phyloP scores from a whole-genome alignment of 2,113 vertebrate genomes.

The Heloderma charlesbogerti region DNA sequence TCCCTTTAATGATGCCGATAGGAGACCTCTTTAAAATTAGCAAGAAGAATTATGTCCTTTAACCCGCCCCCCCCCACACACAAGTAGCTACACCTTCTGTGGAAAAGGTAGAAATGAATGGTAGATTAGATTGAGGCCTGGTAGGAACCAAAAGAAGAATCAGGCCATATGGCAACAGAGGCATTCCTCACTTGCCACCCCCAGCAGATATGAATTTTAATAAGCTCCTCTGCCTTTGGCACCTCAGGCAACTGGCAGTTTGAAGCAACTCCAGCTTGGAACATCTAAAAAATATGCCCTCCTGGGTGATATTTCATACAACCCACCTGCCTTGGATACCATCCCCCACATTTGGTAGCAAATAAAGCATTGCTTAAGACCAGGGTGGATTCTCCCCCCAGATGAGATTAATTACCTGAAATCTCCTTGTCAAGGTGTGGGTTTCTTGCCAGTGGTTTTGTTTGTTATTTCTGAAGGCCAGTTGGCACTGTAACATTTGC shows the following conservation, averaged over 20 bases:
- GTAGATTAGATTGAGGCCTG: background rate
- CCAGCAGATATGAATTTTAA: background rate
- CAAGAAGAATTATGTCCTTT: background rate
- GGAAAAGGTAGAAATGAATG: background rate
- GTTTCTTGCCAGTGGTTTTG: constrained; percentile 29
- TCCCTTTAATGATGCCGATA: background rate
- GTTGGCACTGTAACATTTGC: background rate
- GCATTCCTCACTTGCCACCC: background rate
- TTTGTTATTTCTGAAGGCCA: background rate
- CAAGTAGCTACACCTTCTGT: background rate
- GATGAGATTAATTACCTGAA: constrained; percentile 66
- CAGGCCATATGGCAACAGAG: background rate
- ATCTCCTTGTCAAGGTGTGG: constrained; percentile 45
- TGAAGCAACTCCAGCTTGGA: constrained; percentile 18
- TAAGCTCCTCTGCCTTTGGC: background rate
- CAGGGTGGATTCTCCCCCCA: constrained; percentile 42
- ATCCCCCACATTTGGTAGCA: background rate
- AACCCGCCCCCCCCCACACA: no score
- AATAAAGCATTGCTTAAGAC: constrained; percentile 65
- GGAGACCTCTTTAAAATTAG: no score
- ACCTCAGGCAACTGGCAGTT: constrained; percentile 11
- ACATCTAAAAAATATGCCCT: background rate
- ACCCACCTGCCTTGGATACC: constrained; percentile 2
- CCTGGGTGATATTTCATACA: background rate
- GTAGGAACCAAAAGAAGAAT: background rate